Evolutionary conservation across 2,113 vertebrate genomes (phyloP).

Genomic region (Kryptolebias marmoratus): DNA sequence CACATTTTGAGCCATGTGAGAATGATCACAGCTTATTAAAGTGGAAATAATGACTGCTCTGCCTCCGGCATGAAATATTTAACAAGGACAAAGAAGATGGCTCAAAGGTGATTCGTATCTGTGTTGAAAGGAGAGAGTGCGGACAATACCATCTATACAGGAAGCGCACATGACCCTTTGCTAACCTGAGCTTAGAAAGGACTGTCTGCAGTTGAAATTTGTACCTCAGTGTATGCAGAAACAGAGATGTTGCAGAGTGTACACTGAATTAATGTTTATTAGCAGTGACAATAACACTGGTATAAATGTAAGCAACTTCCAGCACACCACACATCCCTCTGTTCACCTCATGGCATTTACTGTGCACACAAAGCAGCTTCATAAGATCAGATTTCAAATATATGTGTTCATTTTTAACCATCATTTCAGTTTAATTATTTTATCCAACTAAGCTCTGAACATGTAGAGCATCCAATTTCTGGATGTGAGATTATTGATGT

Average conservation of each 20-base stretch:
- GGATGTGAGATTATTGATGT: conserved; percentile 68
- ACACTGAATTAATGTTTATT: conserved; percentile 44
- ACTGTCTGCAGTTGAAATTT: conserved; percentile 31
- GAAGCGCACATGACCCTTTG: conserved; percentile 56
- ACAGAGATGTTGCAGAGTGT: background rate
- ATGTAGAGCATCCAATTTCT: conserved; percentile 45
- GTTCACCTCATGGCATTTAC: conserved; percentile 18
- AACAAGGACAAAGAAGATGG: conserved; percentile 79
- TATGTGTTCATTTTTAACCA: conserved; percentile 14
- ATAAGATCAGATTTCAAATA: conserved; percentile 18
- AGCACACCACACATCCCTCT: background rate
- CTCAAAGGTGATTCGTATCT: conserved; percentile 74
- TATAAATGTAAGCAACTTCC: background rate
- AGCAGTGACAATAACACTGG: conserved; percentile 28
- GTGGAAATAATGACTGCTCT: conserved; percentile 80
- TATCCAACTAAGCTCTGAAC: conserved; percentile 26
- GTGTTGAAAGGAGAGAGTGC: conserved; percentile 64
- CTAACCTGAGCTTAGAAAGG: conserved; percentile 41
- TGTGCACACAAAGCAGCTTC: conserved; percentile 21
- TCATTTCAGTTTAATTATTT: conserved; percentile 39
- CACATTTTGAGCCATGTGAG: conserved; percentile 77
- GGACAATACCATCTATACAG: conserved; percentile 47
- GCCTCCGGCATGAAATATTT: conserved; percentile 81
- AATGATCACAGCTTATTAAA: conserved; percentile 80
- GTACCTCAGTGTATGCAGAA: conserved; percentile 42